Base-by-base conservation (phyloP, 2,888 invertebrate species). In the Andrena haemorrhoa region DNA sequence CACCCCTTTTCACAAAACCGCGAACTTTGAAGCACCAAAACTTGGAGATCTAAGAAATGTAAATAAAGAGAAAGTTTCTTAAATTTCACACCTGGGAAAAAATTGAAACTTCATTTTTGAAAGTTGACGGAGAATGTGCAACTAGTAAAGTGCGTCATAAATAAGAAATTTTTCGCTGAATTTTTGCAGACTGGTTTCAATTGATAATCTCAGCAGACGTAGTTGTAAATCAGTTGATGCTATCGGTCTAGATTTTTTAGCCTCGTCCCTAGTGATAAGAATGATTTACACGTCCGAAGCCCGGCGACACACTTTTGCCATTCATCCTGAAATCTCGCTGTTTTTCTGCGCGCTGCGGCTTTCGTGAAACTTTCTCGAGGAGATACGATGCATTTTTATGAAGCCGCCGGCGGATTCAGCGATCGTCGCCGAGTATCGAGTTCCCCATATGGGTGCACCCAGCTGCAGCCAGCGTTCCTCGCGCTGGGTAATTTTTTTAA, bases 291-390 rank as follows among this genome's bases (percentile, higher is more conserved):
- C 51, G 35, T 3, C 4, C 66, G 68, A 69, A 66, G 26, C n/a
- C n/a, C 7, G n/a, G 12, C 47, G 75, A 29, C 79, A 79, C 64
- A 79, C 75, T 75, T 79, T 64, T 70, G 58, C 33, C 69, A 72
- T 72, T 64, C 65, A 77, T 72, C 49, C 80, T 68, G 77, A 73
- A 72, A 80, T 77, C 68, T 68, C 33, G 61, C 60, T 76, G 72
- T 77, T 77, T 77, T 74, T 79, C 79, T 74, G 58, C 35, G 16
- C 31, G 12, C 63, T 72, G n/a, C 51, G 72, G 65, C 80, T 82
- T 78, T 79, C 81, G 74, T 82, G 66, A 80, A 69, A 75, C 82
- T 82, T 75, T 82, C 80, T 72, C 80, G 64, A 68, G 72, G 68
- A 63, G 51, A 49, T 33, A 31, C 68, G 81, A 53, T 78, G 73